Base-by-base conservation (phyloP, 2,797 vertebrate species). In the Notolepis coatsorum region DNA sequence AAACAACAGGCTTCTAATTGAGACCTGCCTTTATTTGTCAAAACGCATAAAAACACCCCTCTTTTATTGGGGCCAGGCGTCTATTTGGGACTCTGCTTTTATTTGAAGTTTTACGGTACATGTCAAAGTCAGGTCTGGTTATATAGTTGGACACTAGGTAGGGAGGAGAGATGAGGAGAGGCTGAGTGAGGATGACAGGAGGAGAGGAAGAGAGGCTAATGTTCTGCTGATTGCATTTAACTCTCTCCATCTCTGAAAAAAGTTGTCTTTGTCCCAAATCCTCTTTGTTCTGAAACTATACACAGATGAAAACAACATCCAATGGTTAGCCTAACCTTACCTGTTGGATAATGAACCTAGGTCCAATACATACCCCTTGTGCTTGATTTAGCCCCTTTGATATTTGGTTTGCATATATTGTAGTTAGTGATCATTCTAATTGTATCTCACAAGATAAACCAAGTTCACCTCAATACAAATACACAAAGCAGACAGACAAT, bases 221-320 rank as follows among this genome's bases (percentile, higher is more conserved):
- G 73, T n/a, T n/a, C n/a, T n/a, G n/a, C n/a, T n/a, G n/a, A n/a
- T n/a, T n/a, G n/a, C n/a, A n/a, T n/a, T n/a, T n/a, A n/a, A n/a
- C n/a, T n/a, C n/a, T n/a, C n/a, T n/a, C n/a, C n/a, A n/a, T n/a
- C n/a, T n/a, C n/a, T n/a, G n/a, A n/a, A n/a, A n/a, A n/a, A n/a
- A n/a, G n/a, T n/a, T n/a, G n/a, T n/a, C n/a, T n/a, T n/a, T n/a
- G n/a, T n/a, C n/a, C n/a, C n/a, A n/a, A n/a, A n/a, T n/a, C n/a
- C n/a, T n/a, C n/a, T n/a, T n/a, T n/a, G n/a, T n/a, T n/a, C n/a
- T n/a, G n/a, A n/a, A n/a, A n/a, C n/a, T n/a, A n/a, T n/a, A 75
- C 28, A 41, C 4, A 50, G 85, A 88, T 53, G 3, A 91, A 89
- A 92, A 84, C 77, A 89, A 84, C 64, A 88, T 65, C 21, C 46